A percentile compares a stretch with the other conserved stretches of the same genome.
Conservation (phyloP, 2,113 vertebrate species). For the Myotis davidii region DNA sequence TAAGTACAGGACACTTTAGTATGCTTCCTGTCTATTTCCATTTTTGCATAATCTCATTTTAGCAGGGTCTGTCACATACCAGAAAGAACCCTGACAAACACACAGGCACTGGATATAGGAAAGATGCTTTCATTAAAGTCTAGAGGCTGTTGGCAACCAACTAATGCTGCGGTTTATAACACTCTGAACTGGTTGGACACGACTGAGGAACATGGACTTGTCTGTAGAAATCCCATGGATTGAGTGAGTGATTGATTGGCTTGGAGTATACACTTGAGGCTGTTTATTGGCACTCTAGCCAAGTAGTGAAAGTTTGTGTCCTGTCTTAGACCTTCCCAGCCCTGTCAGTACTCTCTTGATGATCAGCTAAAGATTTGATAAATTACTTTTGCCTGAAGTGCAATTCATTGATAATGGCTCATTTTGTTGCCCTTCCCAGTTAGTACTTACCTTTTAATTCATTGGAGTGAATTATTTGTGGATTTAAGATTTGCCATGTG, state of each 20-base stretch:
- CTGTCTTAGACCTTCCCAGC: neutral
- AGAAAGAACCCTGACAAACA: neutral
- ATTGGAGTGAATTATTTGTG: neutral
- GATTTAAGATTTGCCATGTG: neutral
- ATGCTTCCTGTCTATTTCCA: neutral
- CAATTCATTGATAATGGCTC: neutral
- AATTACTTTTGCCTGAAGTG: neutral
- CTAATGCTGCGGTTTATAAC: neutral
- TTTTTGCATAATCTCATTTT: neutral
- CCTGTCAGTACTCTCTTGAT: neutral
- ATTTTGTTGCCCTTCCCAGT: conserved; percentile 6
- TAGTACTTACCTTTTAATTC: neutral
- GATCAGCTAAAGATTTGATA: neutral
- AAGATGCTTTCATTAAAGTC: neutral
- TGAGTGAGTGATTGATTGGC: neutral
- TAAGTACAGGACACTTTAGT: neutral
- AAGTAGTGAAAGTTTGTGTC: neutral
- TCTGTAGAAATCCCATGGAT: neutral
- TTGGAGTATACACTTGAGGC: neutral
- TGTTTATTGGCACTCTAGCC: neutral
- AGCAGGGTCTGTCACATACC: neutral
- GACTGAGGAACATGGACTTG: neutral
- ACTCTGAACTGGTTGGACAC: neutral
- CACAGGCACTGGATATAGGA: neutral
- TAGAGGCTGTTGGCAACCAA: neutral